Evolutionary conservation across 2,113 vertebrate species (phyloP).

Genomic region (Oxyruncus cristatus): DNA sequence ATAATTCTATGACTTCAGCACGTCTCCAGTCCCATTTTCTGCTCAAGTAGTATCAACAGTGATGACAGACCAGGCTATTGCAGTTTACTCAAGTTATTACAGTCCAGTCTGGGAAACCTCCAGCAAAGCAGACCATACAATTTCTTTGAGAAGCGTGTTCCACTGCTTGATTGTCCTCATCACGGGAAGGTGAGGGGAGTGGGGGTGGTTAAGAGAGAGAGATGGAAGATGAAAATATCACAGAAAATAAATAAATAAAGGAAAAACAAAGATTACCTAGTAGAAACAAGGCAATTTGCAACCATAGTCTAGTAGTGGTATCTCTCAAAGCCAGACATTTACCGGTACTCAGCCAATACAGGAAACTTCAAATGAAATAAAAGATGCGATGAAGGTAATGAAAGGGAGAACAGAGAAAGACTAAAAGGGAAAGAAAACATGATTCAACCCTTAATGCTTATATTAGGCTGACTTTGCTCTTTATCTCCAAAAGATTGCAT

Average conservation of each 20-base stretch:
- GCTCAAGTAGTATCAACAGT: background rate
- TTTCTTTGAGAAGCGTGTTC: background rate
- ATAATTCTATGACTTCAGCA: background rate
- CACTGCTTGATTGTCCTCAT: background rate
- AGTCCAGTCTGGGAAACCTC: background rate
- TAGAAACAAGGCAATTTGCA: background rate
- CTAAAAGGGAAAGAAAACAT: background rate
- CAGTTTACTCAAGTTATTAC: background rate
- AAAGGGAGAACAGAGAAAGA: background rate
- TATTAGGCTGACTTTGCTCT: background rate
- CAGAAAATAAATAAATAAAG: background rate
- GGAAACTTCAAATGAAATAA: background rate
- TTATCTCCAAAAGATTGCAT: background rate
- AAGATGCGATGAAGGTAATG: background rate
- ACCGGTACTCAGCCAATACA: background rate
- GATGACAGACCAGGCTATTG: background rate
- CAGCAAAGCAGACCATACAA: background rate
- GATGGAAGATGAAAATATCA: background rate
- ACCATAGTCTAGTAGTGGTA: background rate
- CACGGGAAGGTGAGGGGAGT: fast-evolving
- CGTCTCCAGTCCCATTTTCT: background rate
- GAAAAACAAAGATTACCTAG: background rate
- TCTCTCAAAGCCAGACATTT: background rate
- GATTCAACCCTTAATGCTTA: background rate
- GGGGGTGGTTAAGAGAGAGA: fast-evolving